Conservation (phyloP, 1,140 invertebrate species). For the Thaumetopoea pityocampa region DNA sequence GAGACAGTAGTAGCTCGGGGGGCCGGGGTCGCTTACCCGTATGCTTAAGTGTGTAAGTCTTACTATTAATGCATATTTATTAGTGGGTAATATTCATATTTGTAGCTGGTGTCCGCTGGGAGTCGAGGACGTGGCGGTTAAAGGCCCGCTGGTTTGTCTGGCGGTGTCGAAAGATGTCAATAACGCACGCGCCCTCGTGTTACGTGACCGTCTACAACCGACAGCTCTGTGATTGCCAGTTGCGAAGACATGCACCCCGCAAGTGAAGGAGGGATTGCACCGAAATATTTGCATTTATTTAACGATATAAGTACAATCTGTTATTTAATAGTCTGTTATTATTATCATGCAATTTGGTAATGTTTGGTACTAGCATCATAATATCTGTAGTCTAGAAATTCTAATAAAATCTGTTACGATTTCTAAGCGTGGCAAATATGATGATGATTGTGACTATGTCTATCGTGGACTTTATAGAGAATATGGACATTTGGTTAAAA, state of each 20-base stretch:
- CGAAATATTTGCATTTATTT: too few relatives aligned
- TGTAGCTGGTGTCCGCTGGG: constrained; percentile 36
- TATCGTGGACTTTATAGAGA: too few relatives aligned
- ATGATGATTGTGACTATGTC: too few relatives aligned
- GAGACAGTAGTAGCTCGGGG: too few relatives aligned
- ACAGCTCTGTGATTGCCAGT: constrained; percentile 24
- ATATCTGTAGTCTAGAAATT: too few relatives aligned
- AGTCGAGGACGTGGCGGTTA: constrained; percentile 26
- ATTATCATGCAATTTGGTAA: too few relatives aligned
- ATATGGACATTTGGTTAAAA: too few relatives aligned
- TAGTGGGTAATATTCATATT: constrained; percentile 30
- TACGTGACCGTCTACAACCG: constrained; percentile 28
- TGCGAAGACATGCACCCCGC: constrained; percentile 4
- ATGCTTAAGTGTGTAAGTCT: background rate
- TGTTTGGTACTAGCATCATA: too few relatives aligned
- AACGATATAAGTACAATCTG: too few relatives aligned
- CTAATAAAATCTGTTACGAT: too few relatives aligned
- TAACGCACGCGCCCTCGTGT: constrained; percentile 48
- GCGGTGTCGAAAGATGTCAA: constrained; percentile 29
- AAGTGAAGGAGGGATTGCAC: background rate
- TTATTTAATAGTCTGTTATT: too few relatives aligned
- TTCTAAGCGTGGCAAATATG: too few relatives aligned
- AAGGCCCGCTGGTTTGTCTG: constrained; percentile 32
- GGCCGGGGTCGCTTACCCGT: constrained; percentile 2
- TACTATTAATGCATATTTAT: constrained; percentile 3